Percentiles rank a stretch among this genome's conserved stretches.
These are phyloP conservation scores for Sylvilagus bachmani DNA, from an alignment of 2,113 vertebrate genomes.

Conservation along the genomic window DNA sequence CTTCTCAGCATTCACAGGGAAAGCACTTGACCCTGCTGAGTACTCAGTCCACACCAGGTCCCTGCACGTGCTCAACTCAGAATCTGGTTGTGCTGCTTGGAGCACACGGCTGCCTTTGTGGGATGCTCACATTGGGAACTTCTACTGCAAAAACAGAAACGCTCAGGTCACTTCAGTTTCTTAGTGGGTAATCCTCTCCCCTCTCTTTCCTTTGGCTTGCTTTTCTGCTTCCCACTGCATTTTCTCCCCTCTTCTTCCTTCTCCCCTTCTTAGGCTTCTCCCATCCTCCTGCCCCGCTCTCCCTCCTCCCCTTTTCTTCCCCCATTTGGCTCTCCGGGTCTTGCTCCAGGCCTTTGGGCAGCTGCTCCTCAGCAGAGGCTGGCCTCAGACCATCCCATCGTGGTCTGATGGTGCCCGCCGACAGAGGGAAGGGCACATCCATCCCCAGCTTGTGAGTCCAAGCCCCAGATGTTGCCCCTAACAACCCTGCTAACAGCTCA, in stretches of 20 bases:
- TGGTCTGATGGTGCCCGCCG: neutral
- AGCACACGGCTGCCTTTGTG: neutral
- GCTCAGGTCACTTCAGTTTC: neutral
- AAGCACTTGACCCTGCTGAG: neutral
- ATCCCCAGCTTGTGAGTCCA: neutral
- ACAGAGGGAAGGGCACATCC: neutral
- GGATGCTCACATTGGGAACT: neutral
- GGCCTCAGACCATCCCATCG: neutral
- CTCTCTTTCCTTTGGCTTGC: neutral
- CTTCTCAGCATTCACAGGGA: neutral
- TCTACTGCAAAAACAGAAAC: neutral
- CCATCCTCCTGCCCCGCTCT: too few species aligned
- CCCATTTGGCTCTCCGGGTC: neutral
- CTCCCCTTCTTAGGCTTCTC: neutral
- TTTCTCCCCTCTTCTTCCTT: neutral
- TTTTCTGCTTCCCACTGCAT: neutral
- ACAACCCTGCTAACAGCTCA: neutral
- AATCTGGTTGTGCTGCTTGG: neutral
- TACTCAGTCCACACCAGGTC: neutral
- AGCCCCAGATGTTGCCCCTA: neutral
- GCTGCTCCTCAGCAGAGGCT: neutral
- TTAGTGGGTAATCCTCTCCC: neutral
- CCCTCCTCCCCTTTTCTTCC: too few species aligned
- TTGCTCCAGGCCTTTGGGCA: neutral
- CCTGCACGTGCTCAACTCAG: neutral